Evolutionary conservation across 23 tunicate genomes (phyloP), one percentile per base, ranked within the genome.

Genomic region (Styela plicata): DNA sequence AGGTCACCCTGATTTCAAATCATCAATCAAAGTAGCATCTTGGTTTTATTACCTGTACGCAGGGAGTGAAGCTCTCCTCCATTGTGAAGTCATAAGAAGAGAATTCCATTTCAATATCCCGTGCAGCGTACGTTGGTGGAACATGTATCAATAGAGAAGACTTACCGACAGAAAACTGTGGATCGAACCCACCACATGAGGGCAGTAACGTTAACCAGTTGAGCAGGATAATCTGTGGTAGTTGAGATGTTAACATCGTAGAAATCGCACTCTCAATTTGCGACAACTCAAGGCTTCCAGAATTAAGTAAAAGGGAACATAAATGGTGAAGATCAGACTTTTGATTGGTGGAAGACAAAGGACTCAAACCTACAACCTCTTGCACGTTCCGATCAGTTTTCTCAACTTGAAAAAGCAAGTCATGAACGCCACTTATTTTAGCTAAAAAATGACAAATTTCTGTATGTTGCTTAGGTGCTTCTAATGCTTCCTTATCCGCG

Each of bases 51-150:
- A 44, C 57, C 57, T 44, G 57, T 44, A 44, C 57, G 13, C 13
- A 13, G 10, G 57, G 57, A 44, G 57, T 44, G 57, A 44, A 44
- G 13, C 57, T 44, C 7, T 71, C 77, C 3, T 71, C 77, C 5
- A 34, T 16, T 32, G 77, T 26, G 34, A 28, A 71, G 24, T 71
- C 37, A 32, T 71, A 71, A 26, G 57, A 44, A 0, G 64, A 53
- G 27, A 76, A 76, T 76, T 53, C 81, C 66, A 67, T 76, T 29
- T 76, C 81, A 1, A 24, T 20, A 44, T 76, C 81, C 24, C 36
- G 18, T 29, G 64, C 66, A 13, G 21, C 71, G 0, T 18, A 25
- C 22, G 71, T 23, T 23, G 81, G 64, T 0, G 81, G 64, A 27
- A 26, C 33, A 44, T 44, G 66, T 10, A 76, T 76, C 44, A 20